Evolutionary conservation across 2,113 vertebrate genomes (phyloP), one percentile per base, ranked within the genome.

Genomic region (Telmatochromis bifrenatus): DNA sequence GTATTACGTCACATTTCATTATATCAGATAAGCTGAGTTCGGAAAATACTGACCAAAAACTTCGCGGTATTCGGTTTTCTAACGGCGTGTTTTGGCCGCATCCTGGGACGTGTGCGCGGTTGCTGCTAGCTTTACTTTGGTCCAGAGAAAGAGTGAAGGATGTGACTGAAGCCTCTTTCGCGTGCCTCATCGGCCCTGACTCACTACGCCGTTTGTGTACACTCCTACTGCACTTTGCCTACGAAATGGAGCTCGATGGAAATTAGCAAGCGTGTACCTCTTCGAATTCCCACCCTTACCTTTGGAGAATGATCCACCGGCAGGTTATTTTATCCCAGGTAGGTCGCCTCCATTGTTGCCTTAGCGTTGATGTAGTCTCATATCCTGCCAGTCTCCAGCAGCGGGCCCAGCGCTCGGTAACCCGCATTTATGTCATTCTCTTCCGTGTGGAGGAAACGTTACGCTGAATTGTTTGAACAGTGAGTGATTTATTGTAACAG

Each of bases 301-400:
- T n/a, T 51, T 87, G 91, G 95, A 96, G 89, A 84, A 97, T 96
- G 96, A 96, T 96, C 94, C 95, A 95, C 93, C 93, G 94, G 80
- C 95, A 94, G 93, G 85, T 96, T 35, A 19, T 90, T 94, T 84
- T 96, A 55, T 92, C 93, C 81, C 96, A 96, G 96, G 96, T 96
- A 95, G 68, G 95, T 92, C 49, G 79, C 19, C 10, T 90, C 90
- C 87, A 88, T 93, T 93, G 90, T 90, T 82, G 91, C 89, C 84
- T 86, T 85, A 73, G 81, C 82, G 83, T 81, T 58, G 91, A 88
- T 91, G 84, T 13, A 80, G 70, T 58, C 37, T 49, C 70, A 28
- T 14, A 3, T 19, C 39, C 11, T 26, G 7, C 47, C 35, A 31
- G 42, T 49, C 75, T 77, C 54, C 80, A 84, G 81, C 85, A 87